Conservation (phyloP, 2,888 invertebrate species). For the Elegia similella region DNA sequence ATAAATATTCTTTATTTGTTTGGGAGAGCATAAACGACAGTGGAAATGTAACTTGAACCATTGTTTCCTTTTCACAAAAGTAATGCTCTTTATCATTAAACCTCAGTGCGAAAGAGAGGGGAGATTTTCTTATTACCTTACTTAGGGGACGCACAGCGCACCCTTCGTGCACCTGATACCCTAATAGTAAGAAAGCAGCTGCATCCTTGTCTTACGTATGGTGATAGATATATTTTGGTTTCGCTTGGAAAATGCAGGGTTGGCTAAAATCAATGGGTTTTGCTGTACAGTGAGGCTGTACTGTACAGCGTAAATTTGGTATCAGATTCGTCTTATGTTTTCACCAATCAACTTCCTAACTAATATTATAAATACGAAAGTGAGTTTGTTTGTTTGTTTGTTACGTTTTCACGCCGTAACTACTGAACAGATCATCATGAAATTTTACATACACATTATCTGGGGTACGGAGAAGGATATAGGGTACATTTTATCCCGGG, state of each 20-base stretch:
- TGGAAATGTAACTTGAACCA: not conserved
- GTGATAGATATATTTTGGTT: not conserved
- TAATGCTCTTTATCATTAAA: not conserved
- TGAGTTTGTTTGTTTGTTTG: too few relatives aligned
- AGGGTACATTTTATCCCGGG: too few relatives aligned
- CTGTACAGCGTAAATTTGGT: not conserved
- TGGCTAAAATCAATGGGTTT: conserved; percentile 12
- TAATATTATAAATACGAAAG: too few relatives aligned
- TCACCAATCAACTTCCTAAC: too few relatives aligned
- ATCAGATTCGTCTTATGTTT: not conserved
- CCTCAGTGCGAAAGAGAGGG: not conserved
- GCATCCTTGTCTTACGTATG: conserved; percentile 10
- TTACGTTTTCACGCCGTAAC: too few relatives aligned
- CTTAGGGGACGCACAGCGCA: conserved; percentile 11
- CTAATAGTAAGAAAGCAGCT: not conserved
- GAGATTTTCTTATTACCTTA: conserved; percentile 12
- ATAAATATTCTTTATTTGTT: not conserved
- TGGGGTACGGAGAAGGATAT: too few relatives aligned
- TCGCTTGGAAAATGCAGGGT: not conserved
- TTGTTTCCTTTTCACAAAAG: not conserved
- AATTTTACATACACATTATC: too few relatives aligned
- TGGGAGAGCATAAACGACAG: not conserved
- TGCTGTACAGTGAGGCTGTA: not conserved
- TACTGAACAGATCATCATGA: too few relatives aligned
- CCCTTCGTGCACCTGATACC: conserved; percentile 16